Percentiles rank a stretch among this genome's conserved stretches.
phyloP scores from a whole-genome alignment of 1,140 invertebrate genomes.

The Ceratoteleas bidentatus region DNA sequence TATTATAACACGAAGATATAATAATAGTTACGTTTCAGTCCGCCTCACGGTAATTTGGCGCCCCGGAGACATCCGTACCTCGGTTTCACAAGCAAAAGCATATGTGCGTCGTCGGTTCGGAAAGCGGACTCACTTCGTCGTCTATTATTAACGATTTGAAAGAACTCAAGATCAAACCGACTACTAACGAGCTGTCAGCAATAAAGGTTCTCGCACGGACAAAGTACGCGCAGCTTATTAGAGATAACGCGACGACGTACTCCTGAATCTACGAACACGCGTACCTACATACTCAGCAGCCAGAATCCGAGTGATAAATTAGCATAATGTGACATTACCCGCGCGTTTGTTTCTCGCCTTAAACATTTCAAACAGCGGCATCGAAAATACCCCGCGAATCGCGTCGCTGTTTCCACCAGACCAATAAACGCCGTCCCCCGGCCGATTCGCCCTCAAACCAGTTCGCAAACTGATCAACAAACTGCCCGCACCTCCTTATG shows the following conservation, averaged over 20 bases:
- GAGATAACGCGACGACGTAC: conserved; percentile 66
- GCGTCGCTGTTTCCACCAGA: no score
- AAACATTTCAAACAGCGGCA: conserved; percentile 52
- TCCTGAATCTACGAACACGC: conserved; percentile 70
- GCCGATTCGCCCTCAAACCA: no score
- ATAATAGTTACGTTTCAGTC: conserved; percentile 15
- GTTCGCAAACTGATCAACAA: no score
- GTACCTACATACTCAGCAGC: conserved; percentile 64
- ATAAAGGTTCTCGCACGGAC: conserved; percentile 67
- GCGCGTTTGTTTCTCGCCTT: conserved; percentile 29
- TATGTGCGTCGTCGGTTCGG: conserved; percentile 55
- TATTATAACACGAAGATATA: conserved; percentile 10
- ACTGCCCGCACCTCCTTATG: no score
- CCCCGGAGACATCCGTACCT: conserved; percentile 17
- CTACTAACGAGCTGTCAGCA: conserved; percentile 72
- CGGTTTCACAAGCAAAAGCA: conserved; percentile 27
- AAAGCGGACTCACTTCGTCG: conserved; percentile 40
- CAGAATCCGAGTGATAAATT: conserved; percentile 67
- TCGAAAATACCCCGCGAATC: no score
- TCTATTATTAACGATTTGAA: conserved; percentile 69
- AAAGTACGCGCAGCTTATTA: conserved; percentile 68
- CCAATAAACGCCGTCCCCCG: no score
- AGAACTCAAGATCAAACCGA: conserved; percentile 67
- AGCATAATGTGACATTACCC: conserved; percentile 50
- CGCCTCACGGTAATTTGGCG: conserved; percentile 11